Evolutionary conservation across 92 coral and sea anemone species (phyloP).

Genomic region (Epizoanthus scotinus): DNA sequence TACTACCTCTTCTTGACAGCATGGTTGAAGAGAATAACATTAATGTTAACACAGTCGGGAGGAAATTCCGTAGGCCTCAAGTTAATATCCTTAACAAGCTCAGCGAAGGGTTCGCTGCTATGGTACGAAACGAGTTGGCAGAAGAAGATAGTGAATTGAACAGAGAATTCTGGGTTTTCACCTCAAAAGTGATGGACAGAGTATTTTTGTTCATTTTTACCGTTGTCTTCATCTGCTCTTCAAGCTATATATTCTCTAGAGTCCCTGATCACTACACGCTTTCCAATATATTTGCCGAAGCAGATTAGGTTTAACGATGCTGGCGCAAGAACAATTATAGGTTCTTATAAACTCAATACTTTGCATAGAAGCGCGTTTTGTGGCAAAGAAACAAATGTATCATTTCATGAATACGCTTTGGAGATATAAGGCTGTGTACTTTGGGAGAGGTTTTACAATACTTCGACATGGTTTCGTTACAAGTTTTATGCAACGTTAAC

Average conservation of each 20-base stretch:
- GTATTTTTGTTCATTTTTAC: slow-evolving; percentile 61
- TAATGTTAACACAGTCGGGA: slow-evolving; percentile 30
- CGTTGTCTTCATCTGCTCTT: slow-evolving; percentile 66
- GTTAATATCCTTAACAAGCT: slow-evolving; percentile 43
- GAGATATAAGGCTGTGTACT: too few species aligned
- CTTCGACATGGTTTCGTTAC: too few species aligned
- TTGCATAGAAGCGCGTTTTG: too few species aligned
- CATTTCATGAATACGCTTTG: too few species aligned
- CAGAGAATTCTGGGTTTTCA: slow-evolving; percentile 81
- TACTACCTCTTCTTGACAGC: slow-evolving; percentile 26
- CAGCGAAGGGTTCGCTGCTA: slow-evolving; percentile 65
- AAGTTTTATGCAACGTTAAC: too few species aligned
- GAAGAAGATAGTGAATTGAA: slow-evolving; percentile 48
- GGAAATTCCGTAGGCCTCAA: slow-evolving; percentile 18
- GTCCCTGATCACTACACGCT: slow-evolving; percentile 82
- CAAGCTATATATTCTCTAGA: slow-evolving; percentile 68
- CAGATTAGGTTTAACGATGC: background rate
- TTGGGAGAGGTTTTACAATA: too few species aligned
- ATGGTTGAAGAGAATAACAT: slow-evolving; percentile 24
- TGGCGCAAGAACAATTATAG: too few species aligned
- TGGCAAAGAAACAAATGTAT: too few species aligned
- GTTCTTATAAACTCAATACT: too few species aligned
- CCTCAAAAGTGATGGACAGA: slow-evolving; percentile 81
- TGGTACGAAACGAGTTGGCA: slow-evolving; percentile 41
- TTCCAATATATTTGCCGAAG: slow-evolving; percentile 19